These are phyloP conservation scores for Lacanobia wlatinum DNA, from an alignment of 2,888 invertebrate species.

Conservation along the genomic window DNA sequence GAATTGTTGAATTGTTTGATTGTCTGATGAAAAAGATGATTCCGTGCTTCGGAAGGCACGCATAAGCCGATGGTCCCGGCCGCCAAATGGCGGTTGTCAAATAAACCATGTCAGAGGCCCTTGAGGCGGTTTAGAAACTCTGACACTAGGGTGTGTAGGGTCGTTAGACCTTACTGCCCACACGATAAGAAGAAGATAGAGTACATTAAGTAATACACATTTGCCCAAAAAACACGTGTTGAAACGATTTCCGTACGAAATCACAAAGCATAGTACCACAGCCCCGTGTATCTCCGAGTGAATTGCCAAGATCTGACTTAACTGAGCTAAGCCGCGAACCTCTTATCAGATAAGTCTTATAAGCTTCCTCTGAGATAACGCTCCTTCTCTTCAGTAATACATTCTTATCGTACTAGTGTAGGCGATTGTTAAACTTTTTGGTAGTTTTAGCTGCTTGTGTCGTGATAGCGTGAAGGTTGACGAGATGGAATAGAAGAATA, in stretches of 20 bases:
- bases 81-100: too few relatives aligned
- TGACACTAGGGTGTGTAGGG: too few relatives aligned
- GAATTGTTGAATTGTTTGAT: too few relatives aligned
- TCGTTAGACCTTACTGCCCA: too few relatives aligned
- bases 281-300: constrained; percentile 11
- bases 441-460: too few relatives aligned
- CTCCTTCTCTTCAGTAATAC: constrained; percentile 35
- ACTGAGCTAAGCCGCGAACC: constrained; percentile 25
- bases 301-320: constrained; percentile 48
- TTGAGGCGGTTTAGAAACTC: too few relatives aligned
- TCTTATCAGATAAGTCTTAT: constrained; percentile 48
- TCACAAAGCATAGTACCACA: constrained; percentile 6
- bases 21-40: too few relatives aligned
- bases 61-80: too few relatives aligned
- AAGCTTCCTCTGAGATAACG: constrained; percentile 39
- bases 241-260: constrained; percentile 5
- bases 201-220: background rate
- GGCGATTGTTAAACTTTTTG: constrained; percentile 4
- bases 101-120: too few relatives aligned
- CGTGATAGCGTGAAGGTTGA: background rate
- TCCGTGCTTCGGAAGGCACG: too few relatives aligned
- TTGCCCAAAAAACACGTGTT: constrained; percentile 10
- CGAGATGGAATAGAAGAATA: background rate
- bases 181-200: too few relatives aligned
- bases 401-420: constrained; percentile 20